A percentile compares a stretch with the other conserved stretches of the same genome.
Evolutionary conservation across 2,113 vertebrate species (phyloP).

Genomic region (Marmota flaviventris): DNA sequence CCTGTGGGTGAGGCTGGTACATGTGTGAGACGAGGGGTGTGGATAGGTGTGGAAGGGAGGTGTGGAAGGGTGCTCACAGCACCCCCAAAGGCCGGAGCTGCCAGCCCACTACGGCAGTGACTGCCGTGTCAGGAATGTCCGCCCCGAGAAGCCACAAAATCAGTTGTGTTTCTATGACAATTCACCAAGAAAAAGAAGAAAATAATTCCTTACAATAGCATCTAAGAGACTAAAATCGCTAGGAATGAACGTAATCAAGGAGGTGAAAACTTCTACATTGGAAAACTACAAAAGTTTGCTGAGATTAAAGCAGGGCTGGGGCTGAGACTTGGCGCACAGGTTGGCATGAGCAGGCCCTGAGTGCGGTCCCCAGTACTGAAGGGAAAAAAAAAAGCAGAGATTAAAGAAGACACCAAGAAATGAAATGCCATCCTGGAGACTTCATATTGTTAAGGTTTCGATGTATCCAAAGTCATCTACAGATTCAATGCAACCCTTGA

Average conservation of each 20-base stretch:
- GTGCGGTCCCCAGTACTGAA: too few relatives aligned
- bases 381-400: background rate
- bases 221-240: background rate
- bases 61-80: background rate
- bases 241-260: background rate
- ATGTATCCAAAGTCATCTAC: background rate
- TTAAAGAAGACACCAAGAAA: background rate
- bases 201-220: background rate
- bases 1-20: background rate
- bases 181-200: background rate
- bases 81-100: background rate
- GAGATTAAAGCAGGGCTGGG: background rate
- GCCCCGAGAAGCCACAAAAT: background rate
- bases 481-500: background rate
- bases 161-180: background rate
- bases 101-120: background rate
- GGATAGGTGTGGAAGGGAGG: background rate
- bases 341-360: background rate
- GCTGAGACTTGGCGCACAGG: background rate
- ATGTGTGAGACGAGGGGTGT: background rate
- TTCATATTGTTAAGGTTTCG: background rate
- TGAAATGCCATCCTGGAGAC: background rate
- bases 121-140: background rate
- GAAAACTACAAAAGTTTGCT: background rate
- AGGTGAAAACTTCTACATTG: background rate